Evolutionary conservation across 2,797 vertebrate genomes (phyloP).

Genomic region (Tapirus indicus): DNA sequence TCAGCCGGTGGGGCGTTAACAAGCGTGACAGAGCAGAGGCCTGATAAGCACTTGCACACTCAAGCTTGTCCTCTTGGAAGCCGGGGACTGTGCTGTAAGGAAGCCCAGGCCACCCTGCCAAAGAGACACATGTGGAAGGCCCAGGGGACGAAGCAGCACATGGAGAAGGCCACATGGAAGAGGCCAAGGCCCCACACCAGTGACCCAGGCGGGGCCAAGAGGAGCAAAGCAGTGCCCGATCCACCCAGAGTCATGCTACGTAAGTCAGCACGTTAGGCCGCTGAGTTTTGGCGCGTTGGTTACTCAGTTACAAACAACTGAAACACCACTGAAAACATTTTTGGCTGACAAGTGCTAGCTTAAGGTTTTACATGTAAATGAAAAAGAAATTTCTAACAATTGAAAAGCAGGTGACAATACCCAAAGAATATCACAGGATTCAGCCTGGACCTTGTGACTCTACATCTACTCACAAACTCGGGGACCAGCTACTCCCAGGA

Average conservation of each 20-base stretch:
- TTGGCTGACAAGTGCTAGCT: neutral
- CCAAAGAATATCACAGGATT: neutral
- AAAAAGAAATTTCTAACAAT: neutral
- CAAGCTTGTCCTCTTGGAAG: neutral
- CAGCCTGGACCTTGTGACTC: neutral
- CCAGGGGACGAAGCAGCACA: fast-evolving
- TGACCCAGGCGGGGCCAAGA: neutral
- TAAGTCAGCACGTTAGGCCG: neutral
- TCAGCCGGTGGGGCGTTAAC: neutral
- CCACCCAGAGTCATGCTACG: neutral
- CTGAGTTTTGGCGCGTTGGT: neutral
- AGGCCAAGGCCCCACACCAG: neutral
- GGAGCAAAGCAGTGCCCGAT: neutral
- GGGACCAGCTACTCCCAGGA: too few species aligned
- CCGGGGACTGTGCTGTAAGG: fast-evolving
- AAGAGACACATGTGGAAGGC: neutral
- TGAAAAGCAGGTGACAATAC: neutral
- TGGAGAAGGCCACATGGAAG: neutral
- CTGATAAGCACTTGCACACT: neutral
- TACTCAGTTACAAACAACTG: neutral
- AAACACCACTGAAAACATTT: neutral
- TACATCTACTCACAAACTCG: neutral
- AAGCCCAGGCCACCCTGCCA: neutral
- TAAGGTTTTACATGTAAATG: neutral
- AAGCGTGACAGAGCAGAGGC: neutral